Evolutionary conservation across 2,888 invertebrate species (phyloP).

Genomic region (Monochamus alternatus): DNA sequence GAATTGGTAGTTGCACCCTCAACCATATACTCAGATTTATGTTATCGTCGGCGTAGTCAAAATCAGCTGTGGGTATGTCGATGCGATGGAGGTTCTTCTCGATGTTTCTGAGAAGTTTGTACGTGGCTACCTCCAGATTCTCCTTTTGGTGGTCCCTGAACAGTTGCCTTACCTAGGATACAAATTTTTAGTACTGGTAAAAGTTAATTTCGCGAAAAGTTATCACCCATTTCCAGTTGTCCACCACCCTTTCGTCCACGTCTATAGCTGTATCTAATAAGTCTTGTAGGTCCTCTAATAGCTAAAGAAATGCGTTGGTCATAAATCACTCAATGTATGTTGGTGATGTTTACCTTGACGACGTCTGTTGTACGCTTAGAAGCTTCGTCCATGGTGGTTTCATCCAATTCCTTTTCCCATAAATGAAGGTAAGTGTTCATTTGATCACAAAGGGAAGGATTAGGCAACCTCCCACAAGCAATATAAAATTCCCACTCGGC

Average conservation of each 20-base stretch:
- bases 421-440: constrained; percentile 74
- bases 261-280: constrained; percentile 62
- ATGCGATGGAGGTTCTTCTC: constrained; percentile 70
- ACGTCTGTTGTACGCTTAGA: constrained; percentile 70
- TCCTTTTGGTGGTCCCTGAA: constrained; percentile 70
- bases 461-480: constrained; percentile 74
- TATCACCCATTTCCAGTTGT: constrained; percentile 62
- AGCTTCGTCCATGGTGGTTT: constrained; percentile 68
- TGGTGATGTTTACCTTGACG: constrained; percentile 62
- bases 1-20: constrained; percentile 67
- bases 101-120: constrained; percentile 71
- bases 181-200: neutral
- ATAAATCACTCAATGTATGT: too few species aligned
- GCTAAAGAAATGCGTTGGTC: constrained; percentile 51
- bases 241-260: constrained; percentile 49
- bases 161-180: constrained; percentile 66
- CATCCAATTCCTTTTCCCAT: constrained; percentile 70
- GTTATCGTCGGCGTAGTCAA: constrained; percentile 65
- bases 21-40: constrained; percentile 72
- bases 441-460: constrained; percentile 70
- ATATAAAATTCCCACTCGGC: constrained; percentile 72
- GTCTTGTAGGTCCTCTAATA: constrained; percentile 61
- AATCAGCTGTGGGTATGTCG: constrained; percentile 71
- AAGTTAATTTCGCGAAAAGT: neutral
- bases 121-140: constrained; percentile 72